These are phyloP conservation scores for Drosophila meridionalis DNA, from an alignment of 2,888 invertebrate species.

Conservation along the genomic window DNA sequence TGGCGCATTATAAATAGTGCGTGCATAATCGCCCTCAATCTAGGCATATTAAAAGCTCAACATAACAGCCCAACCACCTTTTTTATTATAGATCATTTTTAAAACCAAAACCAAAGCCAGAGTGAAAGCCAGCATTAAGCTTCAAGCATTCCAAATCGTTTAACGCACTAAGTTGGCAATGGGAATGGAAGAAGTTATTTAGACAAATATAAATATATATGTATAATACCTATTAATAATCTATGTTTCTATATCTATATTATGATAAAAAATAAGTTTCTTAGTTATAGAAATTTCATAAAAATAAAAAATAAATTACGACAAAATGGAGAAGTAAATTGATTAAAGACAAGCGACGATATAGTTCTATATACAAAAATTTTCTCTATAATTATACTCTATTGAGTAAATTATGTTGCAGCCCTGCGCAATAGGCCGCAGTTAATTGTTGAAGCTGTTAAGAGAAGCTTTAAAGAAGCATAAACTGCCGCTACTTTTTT, in stretches of 20 bases:
- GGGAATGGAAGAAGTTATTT: background rate
- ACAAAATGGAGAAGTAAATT: no score
- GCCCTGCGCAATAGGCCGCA: constrained; percentile 18
- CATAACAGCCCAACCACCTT: constrained; percentile 31
- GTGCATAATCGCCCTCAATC: constrained; percentile 80
- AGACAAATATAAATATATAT: no score
- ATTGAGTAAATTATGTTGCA: background rate
- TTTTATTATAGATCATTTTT: constrained; percentile 44
- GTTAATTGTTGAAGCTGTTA: constrained; percentile 75
- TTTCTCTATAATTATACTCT: no score
- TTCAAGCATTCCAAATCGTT: background rate
- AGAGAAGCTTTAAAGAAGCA: constrained; percentile 58
- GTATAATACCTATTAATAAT: no score
- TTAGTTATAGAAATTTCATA: no score
- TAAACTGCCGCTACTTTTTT: constrained; percentile 20
- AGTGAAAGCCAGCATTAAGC: background rate
- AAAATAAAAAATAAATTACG: no score
- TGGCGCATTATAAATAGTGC: constrained; percentile 77
- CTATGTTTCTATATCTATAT: no score
- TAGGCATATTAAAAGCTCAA: constrained; percentile 78
- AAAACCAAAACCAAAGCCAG: constrained; percentile 16
- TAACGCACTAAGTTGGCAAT: background rate
- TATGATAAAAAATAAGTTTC: no score
- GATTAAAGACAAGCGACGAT: no score
- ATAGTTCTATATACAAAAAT: no score